A percentile compares a stretch with the other conserved stretches of the same genome.
Conservation (phyloP, 2,113 vertebrate species). For the Cheirogaleus medius region DNA sequence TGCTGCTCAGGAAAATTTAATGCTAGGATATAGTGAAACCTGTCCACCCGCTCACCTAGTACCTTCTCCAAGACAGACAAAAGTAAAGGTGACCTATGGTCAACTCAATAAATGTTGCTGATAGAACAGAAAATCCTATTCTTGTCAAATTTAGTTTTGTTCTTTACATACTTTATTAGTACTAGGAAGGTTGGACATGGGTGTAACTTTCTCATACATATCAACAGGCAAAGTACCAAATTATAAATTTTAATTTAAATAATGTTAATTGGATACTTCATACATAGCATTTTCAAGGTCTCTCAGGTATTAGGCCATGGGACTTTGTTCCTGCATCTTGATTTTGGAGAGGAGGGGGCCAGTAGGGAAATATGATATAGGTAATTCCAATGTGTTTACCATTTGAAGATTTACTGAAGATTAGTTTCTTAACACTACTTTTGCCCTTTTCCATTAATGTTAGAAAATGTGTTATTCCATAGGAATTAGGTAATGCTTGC, state of each 20-base stretch:
- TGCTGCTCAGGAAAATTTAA: not conserved
- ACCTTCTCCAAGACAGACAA: not conserved
- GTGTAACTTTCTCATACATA: not conserved
- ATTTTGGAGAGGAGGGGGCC: not conserved
- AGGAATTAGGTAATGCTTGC: not conserved
- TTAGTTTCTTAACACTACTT: conserved; percentile 13
- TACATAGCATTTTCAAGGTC: not conserved
- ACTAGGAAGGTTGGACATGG: not conserved
- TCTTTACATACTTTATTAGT: not conserved
- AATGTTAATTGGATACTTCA: not conserved
- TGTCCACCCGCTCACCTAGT: not conserved
- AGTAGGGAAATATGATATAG: not conserved
- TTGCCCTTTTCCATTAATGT: not conserved
- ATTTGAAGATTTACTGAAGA: not conserved
- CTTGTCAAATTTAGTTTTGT: not conserved
- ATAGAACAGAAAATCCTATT: not conserved
- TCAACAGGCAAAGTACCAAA: not conserved
- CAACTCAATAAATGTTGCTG: not conserved
- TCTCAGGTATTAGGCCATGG: not conserved
- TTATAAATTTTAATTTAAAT: conserved; percentile 29
- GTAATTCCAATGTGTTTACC: not conserved
- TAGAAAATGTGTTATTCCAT: conserved; percentile 16
- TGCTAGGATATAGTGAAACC: not conserved
- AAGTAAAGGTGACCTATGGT: not conserved
- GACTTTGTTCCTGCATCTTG: not conserved